Evolutionary conservation across 2,888 invertebrate genomes (phyloP), one percentile per base, ranked within the genome.

Genomic region (Antheraea assamensis): DNA sequence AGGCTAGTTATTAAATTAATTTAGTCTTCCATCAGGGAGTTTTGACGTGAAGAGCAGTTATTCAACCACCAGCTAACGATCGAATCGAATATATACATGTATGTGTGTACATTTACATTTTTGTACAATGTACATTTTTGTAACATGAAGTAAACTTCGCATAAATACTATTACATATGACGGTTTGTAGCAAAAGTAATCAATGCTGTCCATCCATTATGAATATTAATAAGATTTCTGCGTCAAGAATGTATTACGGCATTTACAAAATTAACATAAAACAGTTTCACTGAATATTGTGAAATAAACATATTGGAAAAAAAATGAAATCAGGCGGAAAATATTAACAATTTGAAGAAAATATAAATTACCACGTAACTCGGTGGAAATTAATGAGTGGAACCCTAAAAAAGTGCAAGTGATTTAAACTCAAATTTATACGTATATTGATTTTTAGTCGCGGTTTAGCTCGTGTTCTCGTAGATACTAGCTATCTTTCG

Each of bases 291-390:
- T 75, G 72, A 61, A 76, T 76, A 76, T 75, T 70, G 70, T 70
- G 73, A 70, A 72, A 70, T 42, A 68, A 42, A 13, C 10, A 42
- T 42, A 42, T 42, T 42, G 49, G 71, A 68, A 74, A 74, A 74
- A 75, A 79, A 78, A 75, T 72, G 79, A 76, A 80, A 81, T 75
- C 76, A 75, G 79, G 80, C 78, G 72, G 52, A 73, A 75, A 76
- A 75, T 72, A 76, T 74, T 0, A 55, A 55, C 27, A 15, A 13
- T 61, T 61, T 61, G 27, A 61, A 61, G 1, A 61, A 61, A 61
- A 61, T 61, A 13, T 10, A 61, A 24, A 24, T 13, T 8, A 2
- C 15, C 27, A 24, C 27, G 3, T 61, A 61, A 10, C 24, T 61
- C 27, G 15, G 27, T 24, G 55, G 10, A 19, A 10, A 58, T 58